Percentiles rank a stretch among this genome's conserved stretches.
Evolutionary conservation across 35 echinoderm and acorn worm species (phyloP).

Genomic region (Heliocidaris erythrogramma): DNA sequence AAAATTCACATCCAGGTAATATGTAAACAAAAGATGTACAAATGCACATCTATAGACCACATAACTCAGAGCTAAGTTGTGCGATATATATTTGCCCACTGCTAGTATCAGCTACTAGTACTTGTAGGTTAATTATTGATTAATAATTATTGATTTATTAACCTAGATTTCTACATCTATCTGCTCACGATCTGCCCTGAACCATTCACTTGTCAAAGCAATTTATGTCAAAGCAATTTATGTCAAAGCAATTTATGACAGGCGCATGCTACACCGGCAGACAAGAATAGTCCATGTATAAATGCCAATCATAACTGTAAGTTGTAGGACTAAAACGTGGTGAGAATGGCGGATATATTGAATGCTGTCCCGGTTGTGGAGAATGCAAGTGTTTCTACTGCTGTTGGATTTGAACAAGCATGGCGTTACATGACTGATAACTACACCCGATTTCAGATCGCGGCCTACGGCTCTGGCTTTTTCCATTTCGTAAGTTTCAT

Average conservation of each 20-base stretch:
- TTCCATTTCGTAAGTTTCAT: conserved; percentile 53
- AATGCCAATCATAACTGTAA: not conserved
- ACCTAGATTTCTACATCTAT: not conserved
- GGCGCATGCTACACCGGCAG: not conserved
- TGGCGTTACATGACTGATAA: conserved; percentile 58
- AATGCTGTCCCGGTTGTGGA: not conserved
- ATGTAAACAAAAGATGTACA: not conserved
- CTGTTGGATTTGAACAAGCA: not conserved
- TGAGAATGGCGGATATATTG: conserved; percentile 22
- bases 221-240: not conserved
- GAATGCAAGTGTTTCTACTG: not conserved
- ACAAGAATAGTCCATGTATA: not conserved
- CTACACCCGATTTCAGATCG: conserved; percentile 63
- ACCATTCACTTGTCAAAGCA: not conserved
- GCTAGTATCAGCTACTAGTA: no score
- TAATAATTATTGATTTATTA: conserved; percentile 14
- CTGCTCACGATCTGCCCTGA: not conserved
- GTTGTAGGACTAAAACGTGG: not conserved
- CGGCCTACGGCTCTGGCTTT: conserved; percentile 42
- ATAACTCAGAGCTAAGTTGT: no score
- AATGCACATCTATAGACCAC: no score
- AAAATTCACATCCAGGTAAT: not conserved
- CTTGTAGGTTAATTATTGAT: not conserved
- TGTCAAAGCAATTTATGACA: not conserved
- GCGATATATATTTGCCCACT: no score